Base-by-base conservation (phyloP, 2,113 vertebrate genomes). In the Tonatia bakeri region DNA sequence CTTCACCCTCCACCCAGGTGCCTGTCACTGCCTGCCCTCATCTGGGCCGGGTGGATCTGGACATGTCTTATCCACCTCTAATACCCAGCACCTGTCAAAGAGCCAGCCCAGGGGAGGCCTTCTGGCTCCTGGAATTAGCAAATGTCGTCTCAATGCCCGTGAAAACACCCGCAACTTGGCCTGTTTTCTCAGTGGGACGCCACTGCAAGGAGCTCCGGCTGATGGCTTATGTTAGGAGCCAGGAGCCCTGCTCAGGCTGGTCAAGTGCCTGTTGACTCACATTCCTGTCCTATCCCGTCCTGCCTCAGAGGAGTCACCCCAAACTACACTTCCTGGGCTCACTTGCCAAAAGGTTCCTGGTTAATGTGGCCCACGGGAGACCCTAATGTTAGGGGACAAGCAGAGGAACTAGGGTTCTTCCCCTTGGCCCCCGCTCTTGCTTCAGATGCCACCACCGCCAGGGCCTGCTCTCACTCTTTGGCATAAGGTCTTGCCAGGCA, bases 161-260 rank as follows among this genome's bases (percentile, higher is more conserved):
- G 40, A 38, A 33, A 24, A 75, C 20, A 5, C 13, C n/a, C 4
- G 50, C 14, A 22, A 7, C 12, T 64, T 3, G 5, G 19, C 7
- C 0, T 0, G 10, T 4, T 3, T 12, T 47, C 15, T 36, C 3
- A 24, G 19, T 5, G 6, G 0, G 22, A 47, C 10, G 13, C 40
- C 16, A 15, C 20, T 0, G 26, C 0, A 0, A 38, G 26, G 76
- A 59, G 61, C 56, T 67, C 67, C 31, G 16, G 61, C 54, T 0
- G 5, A 13, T 0, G 28, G 22, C 33, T 54, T 40, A n/a, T n/a
- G 43, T 0, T 28, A 47, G n/a, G n/a, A 83, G 52, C 61, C 64
- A 36, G 0, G 20, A 5, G 19, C 15, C 47, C 40, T 10, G 22
- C 81, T 12, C 1, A 9, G 59, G 52, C 52, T 20, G 5, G 20